Evolutionary conservation across 1,140 invertebrate genomes (phyloP).

Genomic region (Manduca sexta): DNA sequence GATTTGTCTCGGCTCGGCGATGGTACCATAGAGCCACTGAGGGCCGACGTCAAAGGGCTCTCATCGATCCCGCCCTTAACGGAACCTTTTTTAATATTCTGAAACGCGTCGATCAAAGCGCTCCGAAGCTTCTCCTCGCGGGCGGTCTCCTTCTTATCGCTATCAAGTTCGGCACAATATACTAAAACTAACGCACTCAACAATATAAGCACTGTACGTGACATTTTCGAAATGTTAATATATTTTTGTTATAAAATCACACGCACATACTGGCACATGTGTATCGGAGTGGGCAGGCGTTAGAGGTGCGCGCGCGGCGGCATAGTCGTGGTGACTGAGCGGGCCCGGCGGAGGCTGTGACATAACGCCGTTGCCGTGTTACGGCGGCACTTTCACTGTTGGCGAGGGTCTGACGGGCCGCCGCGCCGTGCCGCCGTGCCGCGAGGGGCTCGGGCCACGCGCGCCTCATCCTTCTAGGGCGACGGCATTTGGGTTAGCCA

Average conservation of each 20-base stretch:
- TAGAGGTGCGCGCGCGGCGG: slow-evolving; percentile 51
- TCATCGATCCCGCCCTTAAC: slow-evolving; percentile 52
- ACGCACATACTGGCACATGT: slow-evolving; percentile 37
- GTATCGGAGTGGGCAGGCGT: neutral
- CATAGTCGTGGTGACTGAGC: slow-evolving; percentile 49
- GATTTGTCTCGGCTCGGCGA: slow-evolving; percentile 24
- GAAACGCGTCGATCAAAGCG: slow-evolving; percentile 64
- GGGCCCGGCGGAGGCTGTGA: slow-evolving; percentile 33
- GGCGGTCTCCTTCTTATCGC: slow-evolving; percentile 33
- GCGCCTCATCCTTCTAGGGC: slow-evolving; percentile 52
- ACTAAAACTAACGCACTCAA: slow-evolving; percentile 39
- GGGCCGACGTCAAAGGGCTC: slow-evolving; percentile 31
- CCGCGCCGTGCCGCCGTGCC: slow-evolving; percentile 20
- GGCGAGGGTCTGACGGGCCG: slow-evolving; percentile 22
- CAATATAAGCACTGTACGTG: slow-evolving; percentile 44
- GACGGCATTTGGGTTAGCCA: slow-evolving; percentile 4
- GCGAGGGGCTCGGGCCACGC: too few relatives aligned
- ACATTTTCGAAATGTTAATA: slow-evolving; percentile 32
- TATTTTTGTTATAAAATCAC: slow-evolving; percentile 31
- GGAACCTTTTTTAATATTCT: slow-evolving; percentile 60
- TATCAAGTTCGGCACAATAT: slow-evolving; percentile 33
- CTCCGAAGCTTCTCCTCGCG: slow-evolving; percentile 59
- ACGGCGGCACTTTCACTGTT: slow-evolving; percentile 58
- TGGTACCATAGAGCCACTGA: slow-evolving; percentile 44
- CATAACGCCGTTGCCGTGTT: slow-evolving; percentile 53